phyloP scores from a whole-genome alignment of 1,140 invertebrate genomes.

The Drosophila littoralis region DNA sequence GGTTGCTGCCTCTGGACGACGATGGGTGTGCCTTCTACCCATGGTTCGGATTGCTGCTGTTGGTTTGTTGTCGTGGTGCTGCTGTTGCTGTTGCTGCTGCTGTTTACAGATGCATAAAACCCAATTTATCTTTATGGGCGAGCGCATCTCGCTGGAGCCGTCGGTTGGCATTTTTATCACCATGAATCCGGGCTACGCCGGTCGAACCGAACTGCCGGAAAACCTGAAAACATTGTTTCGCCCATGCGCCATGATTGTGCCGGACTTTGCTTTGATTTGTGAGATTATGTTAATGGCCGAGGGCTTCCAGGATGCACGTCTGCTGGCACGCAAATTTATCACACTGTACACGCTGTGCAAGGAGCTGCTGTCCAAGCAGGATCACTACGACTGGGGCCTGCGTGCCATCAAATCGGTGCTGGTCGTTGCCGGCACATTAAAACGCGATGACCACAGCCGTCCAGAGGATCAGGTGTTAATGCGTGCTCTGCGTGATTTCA shows the following conservation, averaged over 20 bases:
- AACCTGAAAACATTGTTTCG: slow-evolving; percentile 85
- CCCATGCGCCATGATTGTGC: slow-evolving; percentile 95
- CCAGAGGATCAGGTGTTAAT: slow-evolving; percentile 90
- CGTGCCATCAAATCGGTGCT: slow-evolving; percentile 94
- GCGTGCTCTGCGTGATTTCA: slow-evolving; percentile 93
- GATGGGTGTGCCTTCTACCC: slow-evolving; percentile 11
- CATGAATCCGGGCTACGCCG: slow-evolving; percentile 97
- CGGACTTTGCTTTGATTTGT: slow-evolving; percentile 93
- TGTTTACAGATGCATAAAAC: slow-evolving; percentile 81
- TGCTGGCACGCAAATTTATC: slow-evolving; percentile 93
- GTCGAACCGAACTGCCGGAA: slow-evolving; percentile 81
- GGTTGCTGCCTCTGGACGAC: neutral
- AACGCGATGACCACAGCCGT: slow-evolving; percentile 86
- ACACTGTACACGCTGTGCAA: slow-evolving; percentile 92
- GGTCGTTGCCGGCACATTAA: slow-evolving; percentile 91
- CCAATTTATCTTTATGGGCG: slow-evolving; percentile 90
- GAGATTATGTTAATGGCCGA: slow-evolving; percentile 95
- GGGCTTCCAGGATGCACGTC: slow-evolving; percentile 91
- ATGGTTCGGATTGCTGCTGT: neutral
- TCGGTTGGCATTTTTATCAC: slow-evolving; percentile 96
- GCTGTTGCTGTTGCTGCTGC: slow-evolving; percentile 8
- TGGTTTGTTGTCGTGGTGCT: neutral
- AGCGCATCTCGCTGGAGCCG: slow-evolving; percentile 91
- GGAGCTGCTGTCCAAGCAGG: slow-evolving; percentile 93
- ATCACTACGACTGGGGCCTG: slow-evolving; percentile 95